phyloP scores from a whole-genome alignment of 2,113 vertebrate genomes.

The Trematomus loennbergii region DNA sequence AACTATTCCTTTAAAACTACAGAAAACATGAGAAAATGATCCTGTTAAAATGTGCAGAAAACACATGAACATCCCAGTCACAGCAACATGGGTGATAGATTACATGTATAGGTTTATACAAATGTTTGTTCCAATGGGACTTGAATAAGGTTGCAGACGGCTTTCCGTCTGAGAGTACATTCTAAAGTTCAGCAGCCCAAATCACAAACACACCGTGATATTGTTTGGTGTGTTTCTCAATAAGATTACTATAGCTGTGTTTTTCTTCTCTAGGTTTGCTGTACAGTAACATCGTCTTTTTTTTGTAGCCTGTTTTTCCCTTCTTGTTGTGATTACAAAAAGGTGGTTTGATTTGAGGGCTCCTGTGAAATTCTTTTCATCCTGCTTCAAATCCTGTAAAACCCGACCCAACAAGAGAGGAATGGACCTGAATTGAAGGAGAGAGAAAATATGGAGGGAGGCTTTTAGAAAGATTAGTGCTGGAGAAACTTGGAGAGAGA shows the following conservation, averaged over 20 bases:
- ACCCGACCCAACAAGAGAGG: constrained; percentile 34
- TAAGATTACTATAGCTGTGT: constrained; percentile 7
- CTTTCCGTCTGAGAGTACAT: constrained; percentile 18
- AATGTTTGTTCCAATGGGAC: constrained; percentile 1
- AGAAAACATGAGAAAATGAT: too few species aligned
- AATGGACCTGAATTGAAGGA: constrained; percentile 36
- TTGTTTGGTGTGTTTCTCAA: constrained; percentile 2
- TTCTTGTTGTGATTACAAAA: constrained; percentile 49
- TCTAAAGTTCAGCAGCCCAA: background rate
- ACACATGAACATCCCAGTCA: too few species aligned
- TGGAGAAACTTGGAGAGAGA: constrained; percentile 18
- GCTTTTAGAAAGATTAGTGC: constrained; percentile 58
- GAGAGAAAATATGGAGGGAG: constrained; percentile 43
- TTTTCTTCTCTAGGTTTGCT: constrained; percentile 25
- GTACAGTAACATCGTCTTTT: background rate
- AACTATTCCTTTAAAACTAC: too few species aligned
- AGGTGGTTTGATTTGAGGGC: constrained; percentile 34
- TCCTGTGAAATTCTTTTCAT: constrained; percentile 61
- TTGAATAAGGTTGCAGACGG: background rate
- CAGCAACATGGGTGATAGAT: too few species aligned
- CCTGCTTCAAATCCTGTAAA: constrained; percentile 58
- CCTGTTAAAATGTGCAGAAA: too few species aligned
- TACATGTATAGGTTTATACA: background rate
- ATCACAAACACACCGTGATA: constrained; percentile 15
- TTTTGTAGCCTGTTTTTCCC: background rate